phyloP scores from a whole-genome alignment of 2,888 invertebrate genomes.

The Thera britannica region DNA sequence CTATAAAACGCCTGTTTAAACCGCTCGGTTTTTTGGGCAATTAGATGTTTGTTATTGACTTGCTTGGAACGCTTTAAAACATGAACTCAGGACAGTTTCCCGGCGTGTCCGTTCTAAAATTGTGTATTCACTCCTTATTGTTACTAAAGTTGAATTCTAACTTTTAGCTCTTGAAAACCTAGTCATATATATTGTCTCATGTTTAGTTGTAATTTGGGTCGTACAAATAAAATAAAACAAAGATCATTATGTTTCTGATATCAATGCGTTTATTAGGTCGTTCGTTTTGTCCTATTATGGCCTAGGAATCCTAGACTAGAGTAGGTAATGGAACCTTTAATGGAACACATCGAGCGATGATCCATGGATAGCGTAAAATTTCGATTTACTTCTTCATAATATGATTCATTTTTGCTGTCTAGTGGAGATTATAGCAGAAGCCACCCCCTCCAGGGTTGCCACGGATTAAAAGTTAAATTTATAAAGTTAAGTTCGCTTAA shows the following conservation, averaged over 20 bases:
- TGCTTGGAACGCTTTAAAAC: not conserved
- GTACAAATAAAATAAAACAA: too few relatives aligned
- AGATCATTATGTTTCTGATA: too few relatives aligned
- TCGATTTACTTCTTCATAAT: not conserved
- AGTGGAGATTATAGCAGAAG: slow-evolving; percentile 12
- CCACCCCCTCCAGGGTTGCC: slow-evolving; percentile 22
- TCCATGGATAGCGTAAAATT: not conserved
- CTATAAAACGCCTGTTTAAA: slow-evolving; percentile 14
- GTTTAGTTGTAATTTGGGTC: too few relatives aligned
- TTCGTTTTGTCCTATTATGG: not conserved
- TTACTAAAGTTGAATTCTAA: too few relatives aligned
- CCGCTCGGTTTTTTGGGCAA: not conserved
- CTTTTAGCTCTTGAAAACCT: too few relatives aligned
- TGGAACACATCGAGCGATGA: not conserved
- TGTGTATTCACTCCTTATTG: too few relatives aligned
- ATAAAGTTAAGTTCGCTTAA: not conserved
- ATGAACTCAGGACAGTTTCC: too few relatives aligned
- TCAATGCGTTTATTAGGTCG: not conserved
- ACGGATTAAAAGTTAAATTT: not conserved
- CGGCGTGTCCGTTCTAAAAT: too few relatives aligned
- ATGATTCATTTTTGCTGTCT: slow-evolving; percentile 11
- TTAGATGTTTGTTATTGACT: not conserved
- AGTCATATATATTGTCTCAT: too few relatives aligned
- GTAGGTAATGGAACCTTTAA: not conserved
- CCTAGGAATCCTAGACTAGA: not conserved